Evolutionary conservation across 2,888 invertebrate species (phyloP).

Genomic region (Drosophila suboccidentalis): DNA sequence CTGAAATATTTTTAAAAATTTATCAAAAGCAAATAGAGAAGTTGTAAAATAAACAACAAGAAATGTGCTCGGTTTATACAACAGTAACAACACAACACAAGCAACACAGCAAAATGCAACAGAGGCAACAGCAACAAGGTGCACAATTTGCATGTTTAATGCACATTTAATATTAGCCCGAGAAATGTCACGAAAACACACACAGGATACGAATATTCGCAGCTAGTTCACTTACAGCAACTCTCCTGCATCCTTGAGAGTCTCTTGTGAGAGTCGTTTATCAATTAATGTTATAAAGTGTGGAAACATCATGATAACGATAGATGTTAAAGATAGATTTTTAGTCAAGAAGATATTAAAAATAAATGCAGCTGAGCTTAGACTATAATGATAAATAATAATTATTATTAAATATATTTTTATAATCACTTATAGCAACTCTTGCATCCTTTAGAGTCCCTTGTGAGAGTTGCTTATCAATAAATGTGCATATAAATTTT

Average conservation of each 20-base stretch:
- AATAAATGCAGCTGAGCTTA: no score
- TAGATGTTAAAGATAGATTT: neutral
- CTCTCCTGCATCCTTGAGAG: neutral
- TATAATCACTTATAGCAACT: neutral
- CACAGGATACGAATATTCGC: slow-evolving; percentile 2
- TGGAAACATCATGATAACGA: neutral
- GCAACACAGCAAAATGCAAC: slow-evolving; percentile 37
- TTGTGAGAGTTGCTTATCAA: neutral
- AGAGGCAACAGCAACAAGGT: slow-evolving; percentile 38
- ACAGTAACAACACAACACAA: slow-evolving; percentile 17
- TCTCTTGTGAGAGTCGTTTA: neutral
- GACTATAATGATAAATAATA: no score
- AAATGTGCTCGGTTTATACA: slow-evolving; percentile 17
- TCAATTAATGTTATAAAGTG: neutral
- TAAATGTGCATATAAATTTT: neutral
- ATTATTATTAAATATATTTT: no score
- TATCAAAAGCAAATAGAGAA: slow-evolving; percentile 80
- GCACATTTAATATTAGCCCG: slow-evolving; percentile 74
- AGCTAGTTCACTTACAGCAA: slow-evolving; percentile 4
- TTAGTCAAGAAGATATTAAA: neutral
- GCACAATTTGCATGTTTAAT: slow-evolving; percentile 76
- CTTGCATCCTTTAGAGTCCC: neutral
- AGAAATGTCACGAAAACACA: slow-evolving; percentile 49
- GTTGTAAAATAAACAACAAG: slow-evolving; percentile 61
- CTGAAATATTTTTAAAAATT: slow-evolving; percentile 81